Percentiles rank a stretch among this genome's conserved stretches.
Evolutionary conservation across 2,888 invertebrate species (phyloP).

Genomic region (Drosophila nigricruria): DNA sequence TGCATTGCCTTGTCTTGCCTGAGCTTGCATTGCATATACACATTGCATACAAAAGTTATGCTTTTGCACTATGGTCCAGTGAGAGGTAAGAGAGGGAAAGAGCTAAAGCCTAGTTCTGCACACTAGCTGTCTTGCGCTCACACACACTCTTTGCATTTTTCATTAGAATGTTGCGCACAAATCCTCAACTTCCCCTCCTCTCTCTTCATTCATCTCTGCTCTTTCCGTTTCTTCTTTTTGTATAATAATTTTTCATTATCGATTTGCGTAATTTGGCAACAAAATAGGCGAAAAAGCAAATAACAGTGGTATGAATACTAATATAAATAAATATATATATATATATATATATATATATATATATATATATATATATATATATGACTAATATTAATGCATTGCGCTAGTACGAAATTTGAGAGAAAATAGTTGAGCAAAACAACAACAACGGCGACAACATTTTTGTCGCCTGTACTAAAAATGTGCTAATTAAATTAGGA

Average conservation of each 20-base stretch:
- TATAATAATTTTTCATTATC: constrained; percentile 40
- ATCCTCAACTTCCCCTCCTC: background rate
- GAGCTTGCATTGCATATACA: background rate
- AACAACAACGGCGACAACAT: background rate
- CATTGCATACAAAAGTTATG: constrained; percentile 1
- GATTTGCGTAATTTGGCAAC: constrained; percentile 48
- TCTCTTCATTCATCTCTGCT: background rate
- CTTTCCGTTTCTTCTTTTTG: background rate
- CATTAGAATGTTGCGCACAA: constrained; percentile 37
- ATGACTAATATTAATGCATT: constrained; percentile 1
- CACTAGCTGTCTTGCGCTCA: constrained; percentile 3
- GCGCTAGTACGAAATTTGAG: background rate
- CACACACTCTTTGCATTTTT: constrained; percentile 31
- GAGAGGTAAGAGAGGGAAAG: background rate
- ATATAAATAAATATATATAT: background rate
- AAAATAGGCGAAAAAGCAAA: constrained; percentile 12
- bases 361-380: background rate
- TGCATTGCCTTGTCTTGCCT: background rate
- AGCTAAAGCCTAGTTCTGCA: constrained; percentile 3
- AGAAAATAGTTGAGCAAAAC: background rate
- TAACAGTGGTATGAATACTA: constrained; percentile 14
- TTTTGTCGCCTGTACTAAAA: constrained; percentile 16
- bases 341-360: background rate
- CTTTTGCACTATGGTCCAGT: background rate
- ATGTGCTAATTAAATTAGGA: constrained; percentile 51